phyloP scores from a whole-genome alignment of 2,888 invertebrate genomes.

The Scaptomyza reducta region DNA sequence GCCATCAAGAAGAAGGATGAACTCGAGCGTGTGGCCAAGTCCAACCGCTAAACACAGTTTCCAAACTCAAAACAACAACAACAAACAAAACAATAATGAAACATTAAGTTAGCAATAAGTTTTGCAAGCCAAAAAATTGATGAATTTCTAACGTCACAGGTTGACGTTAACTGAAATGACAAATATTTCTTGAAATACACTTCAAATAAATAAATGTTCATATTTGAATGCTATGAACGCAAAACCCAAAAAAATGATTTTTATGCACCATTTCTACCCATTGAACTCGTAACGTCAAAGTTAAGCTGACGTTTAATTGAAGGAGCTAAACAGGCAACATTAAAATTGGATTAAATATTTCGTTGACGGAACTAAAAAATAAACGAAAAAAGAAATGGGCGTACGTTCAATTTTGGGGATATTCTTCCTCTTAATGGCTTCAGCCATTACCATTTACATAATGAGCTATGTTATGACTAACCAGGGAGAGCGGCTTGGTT shows the following conservation, averaged over 20 bases:
- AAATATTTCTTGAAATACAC: slow-evolving; percentile 2
- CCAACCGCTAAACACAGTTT: slow-evolving; percentile 95
- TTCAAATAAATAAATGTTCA: slow-evolving; percentile 2
- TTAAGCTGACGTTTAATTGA: not conserved
- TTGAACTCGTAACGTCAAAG: not conserved
- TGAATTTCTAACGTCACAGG: not conserved
- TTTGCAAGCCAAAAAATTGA: slow-evolving; percentile 15
- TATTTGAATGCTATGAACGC: not conserved
- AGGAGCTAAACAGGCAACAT: not conserved
- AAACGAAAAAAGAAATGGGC: slow-evolving; percentile 18
- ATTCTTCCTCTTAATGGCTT: slow-evolving; percentile 84
- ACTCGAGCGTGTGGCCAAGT: slow-evolving; percentile 99
- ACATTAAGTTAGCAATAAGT: slow-evolving; percentile 4
- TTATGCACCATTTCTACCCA: not conserved
- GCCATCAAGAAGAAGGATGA: slow-evolving; percentile 99
- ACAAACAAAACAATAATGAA: slow-evolving; percentile 9
- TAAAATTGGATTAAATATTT: not conserved
- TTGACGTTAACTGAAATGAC: not conserved
- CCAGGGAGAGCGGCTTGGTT: slow-evolving; percentile 92
- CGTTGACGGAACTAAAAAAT: not conserved
- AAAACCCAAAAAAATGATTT: not conserved
- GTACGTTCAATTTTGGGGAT: not conserved
- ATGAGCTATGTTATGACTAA: slow-evolving; percentile 89
- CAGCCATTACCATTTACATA: slow-evolving; percentile 83
- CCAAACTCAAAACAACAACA: not conserved